Percentiles rank a stretch among this genome's conserved stretches.
Evolutionary conservation across 1,140 invertebrate species (phyloP).

Genomic region (Wiebesia pumilae): DNA sequence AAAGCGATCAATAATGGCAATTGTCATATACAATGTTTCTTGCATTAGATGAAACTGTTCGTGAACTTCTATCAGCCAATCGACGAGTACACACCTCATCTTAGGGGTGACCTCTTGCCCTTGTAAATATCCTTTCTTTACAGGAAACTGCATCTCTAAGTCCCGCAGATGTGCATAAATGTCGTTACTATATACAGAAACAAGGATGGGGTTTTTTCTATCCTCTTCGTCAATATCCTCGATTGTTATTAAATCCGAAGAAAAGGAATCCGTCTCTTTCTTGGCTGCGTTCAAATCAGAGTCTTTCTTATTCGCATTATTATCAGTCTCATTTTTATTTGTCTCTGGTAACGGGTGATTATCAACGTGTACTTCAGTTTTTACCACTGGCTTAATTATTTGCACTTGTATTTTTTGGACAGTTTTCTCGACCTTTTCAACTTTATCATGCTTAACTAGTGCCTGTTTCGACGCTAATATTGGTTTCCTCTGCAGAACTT

Average conservation of each 20-base stretch:
- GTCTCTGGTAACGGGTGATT: slow-evolving; percentile 47
- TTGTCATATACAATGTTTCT: slow-evolving; percentile 93
- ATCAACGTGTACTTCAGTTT: slow-evolving; percentile 51
- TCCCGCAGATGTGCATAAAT: slow-evolving; percentile 87
- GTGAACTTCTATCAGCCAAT: slow-evolving; percentile 97
- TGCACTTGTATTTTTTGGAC: slow-evolving; percentile 60
- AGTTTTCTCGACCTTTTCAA: slow-evolving; percentile 56
- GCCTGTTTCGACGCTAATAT: slow-evolving; percentile 58
- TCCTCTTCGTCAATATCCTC: slow-evolving; percentile 87
- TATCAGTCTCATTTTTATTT: slow-evolving; percentile 48
- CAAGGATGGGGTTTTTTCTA: slow-evolving; percentile 83
- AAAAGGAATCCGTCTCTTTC: slow-evolving; percentile 62
- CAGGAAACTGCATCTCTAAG: slow-evolving; percentile 81
- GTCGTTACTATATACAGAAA: slow-evolving; percentile 88
- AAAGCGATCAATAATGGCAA: slow-evolving; percentile 93
- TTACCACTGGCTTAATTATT: slow-evolving; percentile 62
- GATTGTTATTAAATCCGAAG: slow-evolving; percentile 67
- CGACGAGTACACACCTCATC: slow-evolving; percentile 92
- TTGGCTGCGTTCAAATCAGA: slow-evolving; percentile 44
- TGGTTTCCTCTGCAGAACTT: slow-evolving; percentile 56
- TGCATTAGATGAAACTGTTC: slow-evolving; percentile 89
- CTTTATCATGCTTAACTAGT: slow-evolving; percentile 34
- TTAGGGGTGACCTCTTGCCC: slow-evolving; percentile 83
- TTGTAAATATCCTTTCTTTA: slow-evolving; percentile 79
- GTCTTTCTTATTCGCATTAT: slow-evolving; percentile 48